Evolutionary conservation across 2,113 vertebrate genomes (phyloP).

Genomic region (Hippoglossus stenolepis): DNA sequence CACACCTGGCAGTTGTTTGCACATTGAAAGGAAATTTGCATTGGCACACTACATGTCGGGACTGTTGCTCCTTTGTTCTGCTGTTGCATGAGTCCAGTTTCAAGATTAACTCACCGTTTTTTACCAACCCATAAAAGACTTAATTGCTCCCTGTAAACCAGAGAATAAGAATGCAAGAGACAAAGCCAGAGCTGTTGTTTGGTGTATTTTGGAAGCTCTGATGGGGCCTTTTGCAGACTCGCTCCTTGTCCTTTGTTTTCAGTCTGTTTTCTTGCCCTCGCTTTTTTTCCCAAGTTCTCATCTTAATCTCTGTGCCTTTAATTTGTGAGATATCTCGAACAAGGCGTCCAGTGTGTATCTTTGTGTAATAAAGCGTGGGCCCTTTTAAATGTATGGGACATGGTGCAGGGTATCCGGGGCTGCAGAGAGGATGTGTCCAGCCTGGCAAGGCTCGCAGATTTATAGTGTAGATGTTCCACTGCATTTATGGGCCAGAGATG

Average conservation of each 20-base stretch:
- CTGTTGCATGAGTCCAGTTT: conserved; percentile 16
- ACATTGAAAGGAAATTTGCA: conserved; percentile 10
- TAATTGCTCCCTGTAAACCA: conserved; percentile 52
- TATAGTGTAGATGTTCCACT: conserved; percentile 76
- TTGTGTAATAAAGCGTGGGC: conserved; percentile 56
- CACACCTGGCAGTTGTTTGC: neutral
- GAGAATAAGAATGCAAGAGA: conserved; percentile 27
- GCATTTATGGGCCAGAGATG: conserved; percentile 76
- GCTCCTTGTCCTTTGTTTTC: conserved; percentile 39
- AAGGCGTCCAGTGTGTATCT: conserved; percentile 70
- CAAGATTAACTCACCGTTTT: conserved; percentile 34
- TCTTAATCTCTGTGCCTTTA: conserved; percentile 56
- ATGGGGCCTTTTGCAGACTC: conserved; percentile 22
- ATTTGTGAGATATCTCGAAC: conserved; percentile 61
- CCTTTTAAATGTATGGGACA: conserved; percentile 67
- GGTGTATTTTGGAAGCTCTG: conserved; percentile 8
- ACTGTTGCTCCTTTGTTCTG: conserved; percentile 5
- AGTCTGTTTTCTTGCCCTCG: conserved; percentile 30
- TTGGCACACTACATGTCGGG: neutral
- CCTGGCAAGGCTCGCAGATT: conserved; percentile 71
- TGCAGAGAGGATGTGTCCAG: conserved; percentile 65
- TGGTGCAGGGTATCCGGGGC: conserved; percentile 65
- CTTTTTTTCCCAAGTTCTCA: conserved; percentile 40
- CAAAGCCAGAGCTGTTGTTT: conserved; percentile 35
- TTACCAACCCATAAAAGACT: conserved; percentile 43